These are phyloP conservation scores for Urosaurus nigricauda DNA, from an alignment of 2,797 vertebrate species.

Conservation along the genomic window DNA sequence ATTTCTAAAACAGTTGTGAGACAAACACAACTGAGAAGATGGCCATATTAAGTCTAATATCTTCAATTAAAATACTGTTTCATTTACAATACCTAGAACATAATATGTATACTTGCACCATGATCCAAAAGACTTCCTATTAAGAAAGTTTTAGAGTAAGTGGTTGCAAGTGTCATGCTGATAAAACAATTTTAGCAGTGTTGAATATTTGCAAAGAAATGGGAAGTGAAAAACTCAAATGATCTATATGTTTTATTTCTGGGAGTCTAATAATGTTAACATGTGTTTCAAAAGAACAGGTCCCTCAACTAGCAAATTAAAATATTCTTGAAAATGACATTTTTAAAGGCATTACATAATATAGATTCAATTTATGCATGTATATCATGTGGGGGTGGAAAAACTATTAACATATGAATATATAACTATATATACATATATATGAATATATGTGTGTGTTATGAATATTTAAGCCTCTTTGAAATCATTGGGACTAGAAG, in stretches of 20 bases:
- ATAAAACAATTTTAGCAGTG: neutral
- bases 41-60: neutral
- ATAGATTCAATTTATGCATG: neutral
- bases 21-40: neutral
- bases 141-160: neutral
- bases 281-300: neutral
- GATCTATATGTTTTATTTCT: neutral
- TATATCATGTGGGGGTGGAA: neutral
- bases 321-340: neutral
- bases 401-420: too few species aligned
- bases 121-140: neutral
- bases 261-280: neutral
- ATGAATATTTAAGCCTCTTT: neutral
- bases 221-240: neutral
- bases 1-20: neutral
- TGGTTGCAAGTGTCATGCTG: neutral
- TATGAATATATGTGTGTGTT: too few species aligned
- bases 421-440: too few species aligned
- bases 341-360: constrained; percentile 17
- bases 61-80: neutral
- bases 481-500: neutral
- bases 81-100: neutral
- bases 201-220: neutral
- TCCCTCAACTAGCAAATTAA: neutral
- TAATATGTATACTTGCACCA: neutral